Conservation (phyloP, 2,888 invertebrate species). For the Drosophila imparisetae region DNA sequence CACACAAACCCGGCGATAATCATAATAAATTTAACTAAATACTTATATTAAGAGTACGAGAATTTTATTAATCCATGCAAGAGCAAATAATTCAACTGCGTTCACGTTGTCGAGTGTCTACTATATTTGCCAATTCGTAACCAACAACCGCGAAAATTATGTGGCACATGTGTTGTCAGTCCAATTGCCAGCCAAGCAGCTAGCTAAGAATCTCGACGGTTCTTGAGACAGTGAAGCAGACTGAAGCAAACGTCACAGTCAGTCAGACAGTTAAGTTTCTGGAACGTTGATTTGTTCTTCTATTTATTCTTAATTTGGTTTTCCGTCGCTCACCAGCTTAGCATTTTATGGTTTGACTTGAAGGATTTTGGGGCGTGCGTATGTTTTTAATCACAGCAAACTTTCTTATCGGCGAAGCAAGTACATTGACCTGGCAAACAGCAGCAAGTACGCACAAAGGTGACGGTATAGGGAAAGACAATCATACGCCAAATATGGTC, state of each 20-base stretch:
- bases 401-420: conserved; percentile 18
- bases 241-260: conserved; percentile 12
- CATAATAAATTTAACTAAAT: not conserved
- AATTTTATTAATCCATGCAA: not conserved
- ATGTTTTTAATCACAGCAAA: conserved; percentile 42
- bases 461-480: conserved; percentile 72
- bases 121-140: conserved; percentile 46
- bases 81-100: not conserved
- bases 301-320: conserved; percentile 3
- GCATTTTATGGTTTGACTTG: not conserved
- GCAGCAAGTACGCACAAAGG: conserved; percentile 34
- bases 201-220: conserved; percentile 12
- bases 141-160: conserved; percentile 61
- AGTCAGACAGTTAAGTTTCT: conserved; percentile 30
- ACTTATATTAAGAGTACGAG: not conserved
- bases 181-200: conserved; percentile 34
- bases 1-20: too few species aligned
- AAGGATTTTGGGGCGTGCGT: not conserved
- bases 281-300: conserved; percentile 12
- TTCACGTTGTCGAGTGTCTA: conserved; percentile 6
- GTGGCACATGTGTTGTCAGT: conserved; percentile 65
- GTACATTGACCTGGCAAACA: conserved; percentile 49
- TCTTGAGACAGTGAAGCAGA: conserved; percentile 4
- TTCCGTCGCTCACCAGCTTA: not conserved
- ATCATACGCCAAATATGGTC: conserved; percentile 65